A percentile compares a stretch with the other conserved stretches of the same genome.
Evolutionary conservation across 2,797 vertebrate genomes (phyloP).

Genomic region (Basileuterus tristriatus): DNA sequence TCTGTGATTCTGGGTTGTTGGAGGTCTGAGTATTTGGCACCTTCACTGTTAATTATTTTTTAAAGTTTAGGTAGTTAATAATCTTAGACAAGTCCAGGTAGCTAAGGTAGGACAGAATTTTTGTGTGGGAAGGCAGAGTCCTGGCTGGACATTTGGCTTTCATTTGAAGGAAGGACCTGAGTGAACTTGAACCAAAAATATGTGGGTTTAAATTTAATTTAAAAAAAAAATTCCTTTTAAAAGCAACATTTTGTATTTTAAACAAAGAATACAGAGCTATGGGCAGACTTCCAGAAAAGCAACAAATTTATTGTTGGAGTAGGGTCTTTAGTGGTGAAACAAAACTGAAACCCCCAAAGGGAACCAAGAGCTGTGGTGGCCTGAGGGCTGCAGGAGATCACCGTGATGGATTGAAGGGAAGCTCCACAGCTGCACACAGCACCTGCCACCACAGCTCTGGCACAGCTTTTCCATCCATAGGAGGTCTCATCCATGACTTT

Average conservation of each 20-base stretch:
- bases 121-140: neutral
- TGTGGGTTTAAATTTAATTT: neutral
- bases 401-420: neutral
- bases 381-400: neutral
- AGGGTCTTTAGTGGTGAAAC: neutral
- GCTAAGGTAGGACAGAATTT: neutral
- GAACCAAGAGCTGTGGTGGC: rapidly evolving
- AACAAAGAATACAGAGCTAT: neutral
- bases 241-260: neutral
- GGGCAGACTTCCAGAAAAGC: neutral
- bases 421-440: neutral
- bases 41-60: neutral
- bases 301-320: neutral
- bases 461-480: neutral
- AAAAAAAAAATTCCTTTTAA: neutral
- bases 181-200: neutral
- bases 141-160: neutral
- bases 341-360: neutral
- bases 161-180: neutral
- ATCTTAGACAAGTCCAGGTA: neutral
- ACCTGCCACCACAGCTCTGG: neutral
- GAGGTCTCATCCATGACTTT: neutral
- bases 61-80: neutral
- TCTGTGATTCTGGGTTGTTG: rapidly evolving
- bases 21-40: neutral